phyloP scores from a whole-genome alignment of 2,113 vertebrate genomes.

The Limanda limanda region DNA sequence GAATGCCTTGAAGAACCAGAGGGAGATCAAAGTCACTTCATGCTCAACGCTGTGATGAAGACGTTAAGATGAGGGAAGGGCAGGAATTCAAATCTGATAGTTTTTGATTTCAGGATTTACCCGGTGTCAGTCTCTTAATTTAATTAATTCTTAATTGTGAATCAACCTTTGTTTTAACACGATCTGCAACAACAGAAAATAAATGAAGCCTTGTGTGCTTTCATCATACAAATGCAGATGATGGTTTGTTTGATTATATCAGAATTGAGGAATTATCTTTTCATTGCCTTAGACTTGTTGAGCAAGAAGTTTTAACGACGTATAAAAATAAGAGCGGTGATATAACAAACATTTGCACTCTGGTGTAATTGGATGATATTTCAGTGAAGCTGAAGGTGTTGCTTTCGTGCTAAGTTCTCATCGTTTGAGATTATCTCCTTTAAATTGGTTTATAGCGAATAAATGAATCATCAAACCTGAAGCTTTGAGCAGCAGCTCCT shows the following conservation, averaged over 20 bases:
- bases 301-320: too few species aligned
- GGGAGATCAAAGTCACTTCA: neutral
- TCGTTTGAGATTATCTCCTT: neutral
- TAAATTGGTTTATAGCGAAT: neutral
- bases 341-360: too few species aligned
- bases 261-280: constrained; percentile 2
- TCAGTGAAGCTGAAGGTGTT: too few species aligned
- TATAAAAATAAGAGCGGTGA: too few species aligned
- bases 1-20: constrained; percentile 1
- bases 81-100: constrained; percentile 45
- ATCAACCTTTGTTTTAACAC: too few species aligned
- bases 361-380: too few species aligned
- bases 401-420: too few species aligned
- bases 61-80: neutral
- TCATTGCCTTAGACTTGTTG: neutral
- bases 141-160: neutral
- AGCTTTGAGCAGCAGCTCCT: too few species aligned
- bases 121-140: constrained; percentile 13
- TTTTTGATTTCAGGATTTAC: constrained; percentile 24
- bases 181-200: too few species aligned
- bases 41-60: neutral
- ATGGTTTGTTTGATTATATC: constrained; percentile 16
- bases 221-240: constrained; percentile 49
- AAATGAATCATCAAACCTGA: too few species aligned
- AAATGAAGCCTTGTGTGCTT: constrained; percentile 18